Evolutionary conservation across 2,113 vertebrate genomes (phyloP), one percentile per base, ranked within the genome.

Genomic region (Ciconia stormi): DNA sequence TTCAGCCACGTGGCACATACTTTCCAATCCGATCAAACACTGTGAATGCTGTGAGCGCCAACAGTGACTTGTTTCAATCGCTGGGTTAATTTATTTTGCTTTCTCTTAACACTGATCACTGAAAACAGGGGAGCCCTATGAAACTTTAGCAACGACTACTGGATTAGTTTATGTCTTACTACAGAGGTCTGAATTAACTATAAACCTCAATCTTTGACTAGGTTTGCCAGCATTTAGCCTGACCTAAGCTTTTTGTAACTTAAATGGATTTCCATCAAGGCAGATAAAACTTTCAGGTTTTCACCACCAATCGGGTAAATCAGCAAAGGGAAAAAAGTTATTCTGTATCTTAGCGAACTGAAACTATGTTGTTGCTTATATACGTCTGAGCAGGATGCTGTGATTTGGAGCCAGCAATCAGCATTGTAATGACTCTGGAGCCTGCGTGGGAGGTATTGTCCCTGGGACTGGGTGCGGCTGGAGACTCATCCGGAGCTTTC

Each of bases 381-480:
- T 16, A 40, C 58, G 70, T 34, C 93, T 66, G 81, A 95, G 80
- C 50, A 94, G 66, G 93, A 69, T 56, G 88, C 65, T 69, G 83
- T 8, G 81, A 80, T 38, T 46, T 40, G 83, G 69, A 95, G 89
- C 6, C 86, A 47, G 69, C 72, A 83, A 56, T 80, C 2, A 67
- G 34, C 56, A 0, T 23, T 10, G 44, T 36, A 36, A 73, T 53
- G 84, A 61, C 84, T 83, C 59, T 10, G 36, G 81, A 89, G 91
- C 20, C 70, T 61, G 87, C 0, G 95, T 96, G 93, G 97, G 95
- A 95, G 84, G 66, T 6, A 17, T 38, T 55, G 62, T 79, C 77
- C 93, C 62, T 36, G 47, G 87, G 62, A 82, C 49, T 73, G 93
- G 95, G 96, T 93, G 95, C 4, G 91, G 42, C 66, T 55, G 84